Conservation (phyloP, 2,797 vertebrate genomes). For the Gymnopithys bicolor region DNA sequence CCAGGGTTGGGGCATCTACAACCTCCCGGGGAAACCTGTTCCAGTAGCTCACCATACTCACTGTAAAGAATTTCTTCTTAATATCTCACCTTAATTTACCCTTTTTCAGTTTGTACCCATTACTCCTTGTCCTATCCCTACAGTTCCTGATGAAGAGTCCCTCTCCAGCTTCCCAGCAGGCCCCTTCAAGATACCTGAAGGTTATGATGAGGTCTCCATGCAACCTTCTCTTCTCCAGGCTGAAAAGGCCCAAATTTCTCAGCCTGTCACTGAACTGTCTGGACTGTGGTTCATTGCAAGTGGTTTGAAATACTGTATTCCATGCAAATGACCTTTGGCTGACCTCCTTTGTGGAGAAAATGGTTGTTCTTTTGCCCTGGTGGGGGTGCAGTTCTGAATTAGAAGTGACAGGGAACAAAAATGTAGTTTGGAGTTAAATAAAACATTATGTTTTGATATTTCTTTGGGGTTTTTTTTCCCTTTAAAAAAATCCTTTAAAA, state of each 20-base stretch:
- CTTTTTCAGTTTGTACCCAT: background rate
- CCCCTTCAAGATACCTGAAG: background rate
- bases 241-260: background rate
- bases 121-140: background rate
- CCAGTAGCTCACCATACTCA: background rate
- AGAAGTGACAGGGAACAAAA: background rate
- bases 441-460: background rate
- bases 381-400: background rate
- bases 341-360: background rate
- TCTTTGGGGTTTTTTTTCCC: accelerated
- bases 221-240: background rate
- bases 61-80: background rate
- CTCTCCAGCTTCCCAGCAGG: background rate
- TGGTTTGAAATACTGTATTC: background rate
- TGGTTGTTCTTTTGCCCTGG: background rate
- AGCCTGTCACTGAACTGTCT: background rate
- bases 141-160: background rate
- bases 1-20: background rate
- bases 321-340: background rate
- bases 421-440: background rate
- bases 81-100: background rate
- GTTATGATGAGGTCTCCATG: background rate
- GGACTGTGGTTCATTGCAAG: background rate
- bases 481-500: background rate
- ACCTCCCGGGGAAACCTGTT: background rate